Conservation (phyloP, 2,888 invertebrate genomes). For the Patella caerulea region DNA sequence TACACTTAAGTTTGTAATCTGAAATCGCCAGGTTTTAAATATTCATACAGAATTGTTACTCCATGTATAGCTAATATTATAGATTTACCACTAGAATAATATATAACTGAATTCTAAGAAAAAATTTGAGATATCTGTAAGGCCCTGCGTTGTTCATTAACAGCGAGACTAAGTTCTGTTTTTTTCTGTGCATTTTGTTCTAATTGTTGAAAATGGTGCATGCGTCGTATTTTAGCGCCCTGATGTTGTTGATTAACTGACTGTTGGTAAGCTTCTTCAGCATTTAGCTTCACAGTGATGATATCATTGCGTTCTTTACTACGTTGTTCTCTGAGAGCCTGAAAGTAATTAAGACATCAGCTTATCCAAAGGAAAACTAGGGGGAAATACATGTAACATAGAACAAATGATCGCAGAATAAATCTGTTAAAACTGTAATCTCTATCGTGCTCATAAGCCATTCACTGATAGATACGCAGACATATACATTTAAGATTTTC, state of each 20-base stretch:
- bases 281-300: slow-evolving; percentile 43
- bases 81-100: not conserved
- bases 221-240: slow-evolving; percentile 51
- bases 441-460: no score
- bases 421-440: no score
- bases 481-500: no score
- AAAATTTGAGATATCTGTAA: slow-evolving; percentile 51
- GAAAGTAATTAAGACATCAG: slow-evolving; percentile 9
- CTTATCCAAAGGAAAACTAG: no score
- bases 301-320: slow-evolving; percentile 51
- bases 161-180: slow-evolving; percentile 52
- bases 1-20: no score
- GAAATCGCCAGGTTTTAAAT: no score
- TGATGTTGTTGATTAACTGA: slow-evolving; percentile 42
- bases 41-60: no score
- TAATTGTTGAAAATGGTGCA: slow-evolving; percentile 53
- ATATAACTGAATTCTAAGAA: slow-evolving; percentile 22
- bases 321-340: slow-evolving; percentile 54
- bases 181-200: slow-evolving; percentile 55
- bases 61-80: no score
- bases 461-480: no score
- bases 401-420: no score
- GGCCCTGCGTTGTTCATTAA: slow-evolving; percentile 53
- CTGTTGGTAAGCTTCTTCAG: slow-evolving; percentile 43
- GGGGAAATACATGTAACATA: no score